Evolutionary conservation across 2,113 vertebrate species (phyloP).

Genomic region (Clinocottus analis): DNA sequence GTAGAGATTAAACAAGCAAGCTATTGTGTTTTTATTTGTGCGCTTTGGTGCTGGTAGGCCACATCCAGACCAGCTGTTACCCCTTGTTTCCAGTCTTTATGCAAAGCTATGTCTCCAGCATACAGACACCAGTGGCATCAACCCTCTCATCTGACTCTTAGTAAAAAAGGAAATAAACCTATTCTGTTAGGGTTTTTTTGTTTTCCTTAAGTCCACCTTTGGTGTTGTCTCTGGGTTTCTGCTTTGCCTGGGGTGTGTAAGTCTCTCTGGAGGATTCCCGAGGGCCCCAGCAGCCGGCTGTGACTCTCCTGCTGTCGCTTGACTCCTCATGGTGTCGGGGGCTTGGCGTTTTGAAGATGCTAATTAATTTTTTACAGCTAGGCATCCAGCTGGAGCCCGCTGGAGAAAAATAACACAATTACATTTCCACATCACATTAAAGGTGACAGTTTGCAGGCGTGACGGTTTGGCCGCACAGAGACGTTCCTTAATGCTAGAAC

Average conservation of each 20-base stretch:
- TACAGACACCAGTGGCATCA: neutral
- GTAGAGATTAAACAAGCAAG: neutral
- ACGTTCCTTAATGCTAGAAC: slow-evolving; percentile 10
- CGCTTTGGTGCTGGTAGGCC: neutral
- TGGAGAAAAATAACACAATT: slow-evolving; percentile 56
- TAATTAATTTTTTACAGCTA: slow-evolving; percentile 62
- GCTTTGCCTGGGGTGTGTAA: neutral
- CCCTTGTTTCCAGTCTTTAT: neutral
- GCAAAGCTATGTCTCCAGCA: neutral
- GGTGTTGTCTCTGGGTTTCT: neutral
- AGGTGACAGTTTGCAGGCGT: slow-evolving; percentile 59
- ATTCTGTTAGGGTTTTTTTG: neutral
- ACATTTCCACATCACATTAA: slow-evolving; percentile 60
- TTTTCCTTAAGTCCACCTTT: neutral
- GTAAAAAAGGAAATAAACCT: neutral
- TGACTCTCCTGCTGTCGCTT: slow-evolving; percentile 41
- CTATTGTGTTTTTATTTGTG: neutral
- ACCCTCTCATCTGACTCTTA: neutral
- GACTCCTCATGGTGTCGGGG: slow-evolving; percentile 32
- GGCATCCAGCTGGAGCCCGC: slow-evolving; percentile 66
- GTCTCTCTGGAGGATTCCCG: slow-evolving; percentile 20
- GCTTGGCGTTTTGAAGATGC: slow-evolving; percentile 52
- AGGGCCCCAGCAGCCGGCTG: slow-evolving; percentile 46
- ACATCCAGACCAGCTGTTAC: neutral
- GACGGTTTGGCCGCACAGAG: slow-evolving; percentile 24